Percentiles rank a stretch among this genome's conserved stretches.
Conservation (phyloP, 2,888 invertebrate genomes). For the Athalia cordata region DNA sequence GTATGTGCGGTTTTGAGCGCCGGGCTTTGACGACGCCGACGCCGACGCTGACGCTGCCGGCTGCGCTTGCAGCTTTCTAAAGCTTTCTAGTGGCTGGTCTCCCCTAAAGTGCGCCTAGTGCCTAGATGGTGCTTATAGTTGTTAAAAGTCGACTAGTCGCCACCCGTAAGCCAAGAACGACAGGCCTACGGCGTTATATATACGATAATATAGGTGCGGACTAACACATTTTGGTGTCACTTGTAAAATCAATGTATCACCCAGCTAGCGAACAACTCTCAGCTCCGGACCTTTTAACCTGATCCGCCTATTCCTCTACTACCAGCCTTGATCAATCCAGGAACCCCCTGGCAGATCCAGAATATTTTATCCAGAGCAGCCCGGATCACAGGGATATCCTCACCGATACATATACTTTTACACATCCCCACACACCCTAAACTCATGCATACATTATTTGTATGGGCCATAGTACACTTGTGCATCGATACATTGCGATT, state of each 20-base stretch:
- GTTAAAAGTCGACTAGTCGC: conserved; percentile 33
- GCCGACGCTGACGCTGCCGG: conserved; percentile 2
- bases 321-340: neutral
- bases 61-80: conserved; percentile 36
- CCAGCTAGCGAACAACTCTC: neutral
- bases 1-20: neutral
- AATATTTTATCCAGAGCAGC: too few species aligned
- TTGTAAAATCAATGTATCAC: conserved; percentile 36
- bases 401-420: too few species aligned
- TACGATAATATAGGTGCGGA: neutral
- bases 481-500: too few species aligned
- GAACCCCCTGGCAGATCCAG: neutral
- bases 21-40: neutral
- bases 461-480: too few species aligned
- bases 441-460: too few species aligned
- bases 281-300: conserved; percentile 17
- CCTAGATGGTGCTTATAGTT: too few species aligned
- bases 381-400: too few species aligned
- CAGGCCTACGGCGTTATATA: neutral
- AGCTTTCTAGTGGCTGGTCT: neutral
- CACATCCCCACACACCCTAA: too few species aligned
- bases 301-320: neutral
- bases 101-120: neutral
- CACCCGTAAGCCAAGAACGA: conserved; percentile 25
- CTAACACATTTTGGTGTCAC: conserved; percentile 32